Evolutionary conservation across 2,888 invertebrate species (phyloP).

Genomic region (Vesta saturnalis): DNA sequence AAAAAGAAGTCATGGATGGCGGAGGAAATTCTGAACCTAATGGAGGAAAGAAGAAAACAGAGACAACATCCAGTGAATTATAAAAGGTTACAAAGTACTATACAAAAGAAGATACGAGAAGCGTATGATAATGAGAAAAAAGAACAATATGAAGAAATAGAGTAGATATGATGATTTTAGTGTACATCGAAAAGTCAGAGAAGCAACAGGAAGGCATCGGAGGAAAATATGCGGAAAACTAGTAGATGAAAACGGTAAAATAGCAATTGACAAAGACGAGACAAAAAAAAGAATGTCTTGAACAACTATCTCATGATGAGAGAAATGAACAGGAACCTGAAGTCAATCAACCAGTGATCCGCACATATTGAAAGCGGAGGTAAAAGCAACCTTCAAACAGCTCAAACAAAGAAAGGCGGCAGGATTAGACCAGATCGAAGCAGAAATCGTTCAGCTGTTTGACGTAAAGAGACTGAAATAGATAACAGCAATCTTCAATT

Average conservation of each 20-base stretch:
- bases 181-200: not conserved
- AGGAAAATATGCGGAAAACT: not conserved
- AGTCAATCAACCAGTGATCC: not conserved
- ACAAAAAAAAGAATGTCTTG: not conserved
- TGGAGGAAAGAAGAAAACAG: too few species aligned
- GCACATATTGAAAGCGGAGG: not conserved
- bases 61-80: too few species aligned
- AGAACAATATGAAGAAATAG: too few species aligned
- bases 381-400: not conserved
- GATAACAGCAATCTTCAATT: not conserved
- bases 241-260: too few species aligned
- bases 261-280: not conserved
- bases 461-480: not conserved
- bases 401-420: not conserved
- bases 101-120: too few species aligned
- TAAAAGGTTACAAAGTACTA: too few species aligned
- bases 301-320: too few species aligned
- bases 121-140: too few species aligned
- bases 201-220: not conserved
- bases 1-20: too few species aligned
- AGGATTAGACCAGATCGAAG: not conserved
- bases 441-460: not conserved
- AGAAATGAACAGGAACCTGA: too few species aligned
- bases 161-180: not conserved
- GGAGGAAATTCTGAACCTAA: too few species aligned